Conservation (phyloP, 2,888 invertebrate genomes). For the Netelia inedita region DNA sequence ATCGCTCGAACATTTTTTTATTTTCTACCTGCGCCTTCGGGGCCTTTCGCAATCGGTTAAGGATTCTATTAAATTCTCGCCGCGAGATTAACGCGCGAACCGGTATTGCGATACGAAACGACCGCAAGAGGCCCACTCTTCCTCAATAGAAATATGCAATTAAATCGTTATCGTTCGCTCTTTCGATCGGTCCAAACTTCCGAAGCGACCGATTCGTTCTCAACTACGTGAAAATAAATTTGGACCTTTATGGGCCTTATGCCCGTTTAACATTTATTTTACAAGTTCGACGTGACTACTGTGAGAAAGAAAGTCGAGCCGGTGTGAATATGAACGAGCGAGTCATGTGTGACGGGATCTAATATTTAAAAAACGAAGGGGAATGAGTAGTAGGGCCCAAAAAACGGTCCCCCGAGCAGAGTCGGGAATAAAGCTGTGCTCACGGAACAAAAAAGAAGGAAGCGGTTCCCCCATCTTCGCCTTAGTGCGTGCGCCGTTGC, state of each 20-base stretch:
- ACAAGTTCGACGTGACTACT: neutral
- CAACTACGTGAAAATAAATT: too few relatives aligned
- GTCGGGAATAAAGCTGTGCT: neutral
- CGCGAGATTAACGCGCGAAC: neutral
- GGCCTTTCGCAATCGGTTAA: neutral
- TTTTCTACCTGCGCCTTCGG: neutral
- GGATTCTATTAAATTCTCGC: neutral
- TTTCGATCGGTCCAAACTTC: too few relatives aligned
- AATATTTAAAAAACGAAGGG: conserved; percentile 13
- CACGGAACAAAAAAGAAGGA: conserved; percentile 15
- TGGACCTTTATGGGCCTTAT: too few relatives aligned
- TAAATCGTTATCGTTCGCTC: neutral
- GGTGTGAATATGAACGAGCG: conserved; percentile 23
- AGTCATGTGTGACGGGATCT: conserved; percentile 8
- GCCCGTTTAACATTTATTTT: too few relatives aligned
- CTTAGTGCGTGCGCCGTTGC: conserved; percentile 47
- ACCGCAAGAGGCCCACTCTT: neutral
- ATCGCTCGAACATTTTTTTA: neutral
- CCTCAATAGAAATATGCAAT: too few relatives aligned
- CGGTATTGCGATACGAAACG: neutral
- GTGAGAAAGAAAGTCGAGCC: conserved; percentile 32
- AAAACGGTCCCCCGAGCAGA: conserved; percentile 25
- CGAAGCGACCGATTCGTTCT: too few relatives aligned
- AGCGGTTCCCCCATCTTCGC: neutral
- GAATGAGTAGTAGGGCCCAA: conserved; percentile 38